phyloP scores from a whole-genome alignment of 2,113 vertebrate species.

The Cryptoleucopteryx plumbea region DNA sequence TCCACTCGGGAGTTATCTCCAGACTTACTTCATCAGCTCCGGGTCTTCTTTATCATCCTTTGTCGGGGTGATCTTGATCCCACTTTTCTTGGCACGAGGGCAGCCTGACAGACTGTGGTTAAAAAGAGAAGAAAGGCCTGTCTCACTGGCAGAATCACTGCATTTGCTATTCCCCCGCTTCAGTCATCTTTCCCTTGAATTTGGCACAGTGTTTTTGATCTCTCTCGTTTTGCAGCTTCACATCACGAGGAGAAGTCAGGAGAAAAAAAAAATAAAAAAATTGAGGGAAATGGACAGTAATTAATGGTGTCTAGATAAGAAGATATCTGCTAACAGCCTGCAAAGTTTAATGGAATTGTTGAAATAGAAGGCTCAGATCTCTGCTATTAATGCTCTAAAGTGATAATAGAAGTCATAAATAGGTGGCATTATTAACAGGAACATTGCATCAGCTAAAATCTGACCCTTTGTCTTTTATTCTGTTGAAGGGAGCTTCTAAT shows the following conservation, averaged over 20 bases:
- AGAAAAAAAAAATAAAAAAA: neutral
- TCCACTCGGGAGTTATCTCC: neutral
- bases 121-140: slow-evolving; percentile 51
- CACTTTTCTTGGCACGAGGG: slow-evolving; percentile 99
- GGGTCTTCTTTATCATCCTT: slow-evolving; percentile 99
- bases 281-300: slow-evolving; percentile 53
- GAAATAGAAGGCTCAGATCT: slow-evolving; percentile 58
- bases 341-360: slow-evolving; percentile 62
- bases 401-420: slow-evolving; percentile 64
- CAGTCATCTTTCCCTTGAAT: slow-evolving; percentile 10
- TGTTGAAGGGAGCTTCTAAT: slow-evolving; percentile 28
- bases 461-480: slow-evolving; percentile 62
- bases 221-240: slow-evolving; percentile 37
- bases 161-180: neutral
- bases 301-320: slow-evolving; percentile 63
- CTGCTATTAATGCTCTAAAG: slow-evolving; percentile 59
- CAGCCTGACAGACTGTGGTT: slow-evolving; percentile 96
- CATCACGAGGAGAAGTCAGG: slow-evolving; percentile 33
- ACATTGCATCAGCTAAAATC: slow-evolving; percentile 61
- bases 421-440: slow-evolving; percentile 44
- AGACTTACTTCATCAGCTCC: slow-evolving; percentile 98
- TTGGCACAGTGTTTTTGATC: slow-evolving; percentile 53
- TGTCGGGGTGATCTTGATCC: slow-evolving; percentile 92
- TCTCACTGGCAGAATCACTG: slow-evolving; percentile 25
- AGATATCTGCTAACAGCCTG: slow-evolving; percentile 54